Conservation (phyloP, 1,140 invertebrate species). For the Condylostylus longicornis region DNA sequence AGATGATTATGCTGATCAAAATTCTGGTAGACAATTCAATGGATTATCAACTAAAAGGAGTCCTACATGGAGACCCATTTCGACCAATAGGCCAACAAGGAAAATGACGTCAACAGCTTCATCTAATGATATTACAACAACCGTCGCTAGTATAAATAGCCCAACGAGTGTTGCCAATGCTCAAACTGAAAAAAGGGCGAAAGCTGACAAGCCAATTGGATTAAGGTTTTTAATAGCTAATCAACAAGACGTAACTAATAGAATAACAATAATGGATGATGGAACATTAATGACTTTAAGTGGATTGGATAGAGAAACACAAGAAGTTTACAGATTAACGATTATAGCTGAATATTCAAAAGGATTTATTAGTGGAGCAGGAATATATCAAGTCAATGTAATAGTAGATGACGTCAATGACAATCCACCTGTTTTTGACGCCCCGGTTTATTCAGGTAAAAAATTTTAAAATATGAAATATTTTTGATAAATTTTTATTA, state of each 20-base stretch:
- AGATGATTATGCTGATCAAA: too few species aligned
- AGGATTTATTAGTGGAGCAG: slow-evolving; percentile 46
- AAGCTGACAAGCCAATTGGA: slow-evolving; percentile 19
- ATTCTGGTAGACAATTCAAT: too few species aligned
- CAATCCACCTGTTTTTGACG: slow-evolving; percentile 69
- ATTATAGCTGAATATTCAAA: slow-evolving; percentile 60
- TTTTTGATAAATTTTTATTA: too few species aligned
- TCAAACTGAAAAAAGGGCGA: slow-evolving; percentile 7
- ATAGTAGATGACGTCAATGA: slow-evolving; percentile 81
- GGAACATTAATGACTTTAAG: slow-evolving; percentile 62
- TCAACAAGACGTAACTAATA: slow-evolving; percentile 58
- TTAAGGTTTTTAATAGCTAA: slow-evolving; percentile 60
- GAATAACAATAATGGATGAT: slow-evolving; percentile 58
- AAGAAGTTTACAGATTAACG: slow-evolving; percentile 57
- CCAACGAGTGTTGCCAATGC: slow-evolving; percentile 14
- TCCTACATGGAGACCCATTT: slow-evolving; percentile 21
- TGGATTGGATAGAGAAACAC: slow-evolving; percentile 60
- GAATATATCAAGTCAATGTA: slow-evolving; percentile 61
- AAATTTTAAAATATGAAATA: too few species aligned
- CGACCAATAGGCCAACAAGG: slow-evolving; percentile 8
- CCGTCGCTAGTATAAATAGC: slow-evolving; percentile 14
- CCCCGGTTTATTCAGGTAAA: slow-evolving; percentile 57
- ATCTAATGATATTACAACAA: slow-evolving; percentile 20
- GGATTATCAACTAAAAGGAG: too few species aligned
- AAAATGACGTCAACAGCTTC: slow-evolving; percentile 9